Evolutionary conservation across 2,797 vertebrate species (phyloP).

Genomic region (Harpagifer antarcticus): DNA sequence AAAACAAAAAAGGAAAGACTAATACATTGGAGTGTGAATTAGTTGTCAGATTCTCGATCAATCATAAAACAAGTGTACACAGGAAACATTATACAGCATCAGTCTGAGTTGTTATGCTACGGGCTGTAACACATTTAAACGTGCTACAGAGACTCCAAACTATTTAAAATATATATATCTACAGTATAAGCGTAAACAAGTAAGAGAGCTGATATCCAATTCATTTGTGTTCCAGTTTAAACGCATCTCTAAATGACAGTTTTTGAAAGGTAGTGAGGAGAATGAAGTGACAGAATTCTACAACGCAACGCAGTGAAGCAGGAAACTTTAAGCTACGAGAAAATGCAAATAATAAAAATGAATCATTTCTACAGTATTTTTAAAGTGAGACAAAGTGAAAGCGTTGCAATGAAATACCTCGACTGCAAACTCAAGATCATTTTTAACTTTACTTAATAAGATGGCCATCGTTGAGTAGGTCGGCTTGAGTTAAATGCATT

Average conservation of each 20-base stretch:
- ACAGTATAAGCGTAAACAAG: not conserved
- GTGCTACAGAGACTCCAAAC: not conserved
- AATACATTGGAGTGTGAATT: conserved; percentile 57
- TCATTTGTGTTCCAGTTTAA: not conserved
- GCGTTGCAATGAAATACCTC: no score
- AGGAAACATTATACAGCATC: not conserved
- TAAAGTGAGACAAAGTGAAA: no score
- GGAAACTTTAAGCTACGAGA: not conserved
- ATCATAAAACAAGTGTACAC: conserved; percentile 28
- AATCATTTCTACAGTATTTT: not conserved
- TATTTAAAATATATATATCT: not conserved
- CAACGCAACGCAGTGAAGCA: not conserved
- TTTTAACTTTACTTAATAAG: no score
- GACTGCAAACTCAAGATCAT: no score
- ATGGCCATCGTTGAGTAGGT: conserved; percentile 2
- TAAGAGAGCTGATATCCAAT: not conserved
- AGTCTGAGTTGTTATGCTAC: not conserved
- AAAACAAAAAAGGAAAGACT: conserved; percentile 51
- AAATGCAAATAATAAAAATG: not conserved
- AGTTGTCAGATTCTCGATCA: conserved; percentile 39
- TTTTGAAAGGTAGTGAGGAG: not conserved
- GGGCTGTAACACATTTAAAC: not conserved
- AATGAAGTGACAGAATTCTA: not conserved
- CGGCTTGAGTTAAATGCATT: not conserved
- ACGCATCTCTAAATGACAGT: no score